Conservation (phyloP, 1,140 invertebrate species). For the Pseudomyrmex dendroicus region DNA sequence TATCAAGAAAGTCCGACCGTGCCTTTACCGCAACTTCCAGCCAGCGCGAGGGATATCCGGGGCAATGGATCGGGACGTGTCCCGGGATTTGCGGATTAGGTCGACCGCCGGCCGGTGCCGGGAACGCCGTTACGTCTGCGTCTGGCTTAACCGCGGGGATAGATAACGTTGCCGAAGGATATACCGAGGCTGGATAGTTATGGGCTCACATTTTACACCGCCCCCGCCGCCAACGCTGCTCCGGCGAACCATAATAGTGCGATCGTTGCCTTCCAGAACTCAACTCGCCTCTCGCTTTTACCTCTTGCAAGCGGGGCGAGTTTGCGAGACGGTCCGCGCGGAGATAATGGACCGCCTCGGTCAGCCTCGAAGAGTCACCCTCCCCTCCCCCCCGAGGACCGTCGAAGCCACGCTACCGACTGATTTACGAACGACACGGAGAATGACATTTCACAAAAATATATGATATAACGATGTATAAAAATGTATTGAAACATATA, state of each 20-base stretch:
- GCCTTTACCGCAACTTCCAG: conserved; percentile 51
- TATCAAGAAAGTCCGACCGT: conserved; percentile 32
- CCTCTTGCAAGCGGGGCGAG: background rate
- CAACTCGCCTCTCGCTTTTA: conserved; percentile 27
- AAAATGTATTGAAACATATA: too few relatives aligned
- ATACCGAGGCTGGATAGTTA: conserved; percentile 65
- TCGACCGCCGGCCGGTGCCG: conserved; percentile 32
- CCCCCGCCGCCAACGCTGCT: background rate
- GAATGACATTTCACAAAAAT: too few relatives aligned
- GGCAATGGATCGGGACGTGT: conserved; percentile 69
- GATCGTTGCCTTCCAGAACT: conserved; percentile 3
- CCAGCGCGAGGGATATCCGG: conserved; percentile 50
- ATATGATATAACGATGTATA: background rate
- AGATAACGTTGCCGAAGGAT: conserved; percentile 68
- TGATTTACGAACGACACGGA: conserved; percentile 13
- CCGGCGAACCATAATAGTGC: background rate
- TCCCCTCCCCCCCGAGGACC: background rate
- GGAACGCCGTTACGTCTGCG: conserved; percentile 65
- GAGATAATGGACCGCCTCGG: conserved; percentile 50
- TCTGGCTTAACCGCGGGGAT: conserved; percentile 68
- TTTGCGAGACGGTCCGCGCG: background rate
- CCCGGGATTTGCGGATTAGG: conserved; percentile 71
- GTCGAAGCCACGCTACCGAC: background rate
- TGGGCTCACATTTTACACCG: conserved; percentile 59
- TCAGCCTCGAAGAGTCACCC: conserved; percentile 3